These are phyloP conservation scores for Henricia sp. DNA, from an alignment of 53 echinoderm and acorn worm genomes.

Conservation along the genomic window DNA sequence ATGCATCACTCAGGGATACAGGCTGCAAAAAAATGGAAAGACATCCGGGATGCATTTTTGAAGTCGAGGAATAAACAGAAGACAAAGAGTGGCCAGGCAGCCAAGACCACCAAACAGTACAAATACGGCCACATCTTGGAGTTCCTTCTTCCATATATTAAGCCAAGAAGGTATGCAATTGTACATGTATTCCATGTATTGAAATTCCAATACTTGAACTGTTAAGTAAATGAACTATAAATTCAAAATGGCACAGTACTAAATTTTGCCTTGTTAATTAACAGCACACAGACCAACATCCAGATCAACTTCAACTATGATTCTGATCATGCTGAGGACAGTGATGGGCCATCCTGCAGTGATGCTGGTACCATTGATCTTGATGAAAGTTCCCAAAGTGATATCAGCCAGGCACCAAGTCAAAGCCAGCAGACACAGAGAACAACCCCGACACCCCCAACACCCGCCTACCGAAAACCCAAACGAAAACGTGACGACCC, in stretches of 20 bases:
- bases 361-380: background rate
- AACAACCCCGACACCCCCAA: background rate
- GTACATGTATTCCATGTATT: background rate
- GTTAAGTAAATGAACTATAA: background rate
- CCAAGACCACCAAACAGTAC: constrained; percentile 27
- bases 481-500: background rate
- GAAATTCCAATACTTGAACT: too few relatives aligned
- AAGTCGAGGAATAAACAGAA: constrained; percentile 35
- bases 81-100: constrained; percentile 22
- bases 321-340: background rate
- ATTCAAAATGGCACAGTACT: background rate
- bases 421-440: too few relatives aligned
- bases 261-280: background rate
- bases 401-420: background rate
- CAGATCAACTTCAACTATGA: background rate
- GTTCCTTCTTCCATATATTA: constrained; percentile 37
- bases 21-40: constrained; percentile 48
- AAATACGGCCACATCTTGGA: constrained; percentile 35
- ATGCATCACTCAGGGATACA: background rate
- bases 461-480: background rate
- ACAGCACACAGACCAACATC: background rate
- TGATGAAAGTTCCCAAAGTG: background rate
- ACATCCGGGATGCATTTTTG: constrained; percentile 38
- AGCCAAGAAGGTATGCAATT: background rate
- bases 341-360: background rate